phyloP scores from a whole-genome alignment of 2,888 invertebrate genomes.

The Congeria kusceri region DNA sequence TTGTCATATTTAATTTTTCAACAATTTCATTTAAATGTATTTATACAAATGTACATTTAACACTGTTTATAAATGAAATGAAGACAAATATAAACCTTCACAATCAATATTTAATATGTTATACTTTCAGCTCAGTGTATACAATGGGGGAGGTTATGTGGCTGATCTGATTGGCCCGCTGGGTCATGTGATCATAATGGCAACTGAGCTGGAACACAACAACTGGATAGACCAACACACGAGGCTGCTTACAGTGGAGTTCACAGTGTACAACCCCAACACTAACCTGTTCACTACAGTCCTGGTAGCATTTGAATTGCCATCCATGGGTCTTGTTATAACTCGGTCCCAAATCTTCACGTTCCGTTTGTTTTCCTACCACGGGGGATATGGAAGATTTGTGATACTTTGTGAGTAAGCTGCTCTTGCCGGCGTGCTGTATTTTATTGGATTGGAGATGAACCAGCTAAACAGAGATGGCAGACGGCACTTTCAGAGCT shows the following conservation, averaged over 20 bases:
- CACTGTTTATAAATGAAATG: too few species aligned
- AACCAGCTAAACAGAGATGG: conserved; percentile 60
- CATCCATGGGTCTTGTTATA: conserved; percentile 61
- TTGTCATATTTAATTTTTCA: too few species aligned
- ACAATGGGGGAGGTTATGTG: conserved; percentile 75
- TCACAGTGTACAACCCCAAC: conserved; percentile 75
- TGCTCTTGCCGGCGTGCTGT: conserved; percentile 64
- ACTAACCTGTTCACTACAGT: conserved; percentile 74
- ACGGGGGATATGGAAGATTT: conserved; percentile 71
- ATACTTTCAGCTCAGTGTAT: conserved; percentile 62
- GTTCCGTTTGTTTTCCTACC: conserved; percentile 73
- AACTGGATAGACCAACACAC: conserved; percentile 74
- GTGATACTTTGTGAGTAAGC: conserved; percentile 68
- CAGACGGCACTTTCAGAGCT: conserved; percentile 62
- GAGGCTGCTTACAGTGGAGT: conserved; percentile 72
- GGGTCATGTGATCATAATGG: conserved; percentile 50
- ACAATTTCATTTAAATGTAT: too few species aligned
- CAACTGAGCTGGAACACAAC: conserved; percentile 42
- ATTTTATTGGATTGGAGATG: conserved; percentile 67
- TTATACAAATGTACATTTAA: too few species aligned
- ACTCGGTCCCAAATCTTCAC: conserved; percentile 63
- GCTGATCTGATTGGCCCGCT: conserved; percentile 68
- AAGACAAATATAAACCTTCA: too few species aligned
- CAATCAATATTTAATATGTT: not conserved
- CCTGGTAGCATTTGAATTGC: conserved; percentile 71